These are phyloP conservation scores for Hymenopus coronatus DNA, from an alignment of 2,888 invertebrate genomes.

Conservation along the genomic window DNA sequence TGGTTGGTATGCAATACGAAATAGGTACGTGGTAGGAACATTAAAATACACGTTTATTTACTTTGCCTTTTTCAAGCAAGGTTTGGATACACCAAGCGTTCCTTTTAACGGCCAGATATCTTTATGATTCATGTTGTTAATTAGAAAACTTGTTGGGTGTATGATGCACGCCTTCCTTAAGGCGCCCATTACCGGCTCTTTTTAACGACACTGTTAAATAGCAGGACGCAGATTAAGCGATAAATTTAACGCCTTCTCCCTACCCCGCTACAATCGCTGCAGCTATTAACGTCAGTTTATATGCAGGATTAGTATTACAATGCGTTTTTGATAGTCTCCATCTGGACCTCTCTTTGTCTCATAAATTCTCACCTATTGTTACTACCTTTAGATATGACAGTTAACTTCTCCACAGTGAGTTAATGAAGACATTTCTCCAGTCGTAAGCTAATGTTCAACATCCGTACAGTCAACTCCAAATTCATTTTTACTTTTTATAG, in stretches of 20 bases:
- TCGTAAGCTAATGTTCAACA: too few relatives aligned
- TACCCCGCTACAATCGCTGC: neutral
- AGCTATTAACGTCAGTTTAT: conserved; percentile 26
- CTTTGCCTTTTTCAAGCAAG: too few relatives aligned
- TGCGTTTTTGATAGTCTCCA: neutral
- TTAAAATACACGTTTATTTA: too few relatives aligned
- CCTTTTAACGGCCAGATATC: neutral
- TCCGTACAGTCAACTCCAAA: too few relatives aligned
- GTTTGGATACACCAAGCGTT: neutral
- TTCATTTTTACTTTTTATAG: too few relatives aligned
- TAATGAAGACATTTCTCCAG: too few relatives aligned
- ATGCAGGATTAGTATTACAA: conserved; percentile 3
- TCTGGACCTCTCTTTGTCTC: neutral
- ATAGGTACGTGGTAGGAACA: too few relatives aligned
- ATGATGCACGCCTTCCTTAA: neutral
- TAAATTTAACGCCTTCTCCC: conserved; percentile 11
- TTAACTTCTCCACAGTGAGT: too few relatives aligned
- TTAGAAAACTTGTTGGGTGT: neutral
- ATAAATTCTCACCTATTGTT: conserved; percentile 12
- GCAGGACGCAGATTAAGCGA: conserved; percentile 2
- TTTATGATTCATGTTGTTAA: neutral
- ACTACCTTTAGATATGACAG: neutral
- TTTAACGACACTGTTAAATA: neutral
- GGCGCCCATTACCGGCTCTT: neutral
- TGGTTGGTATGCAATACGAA: too few relatives aligned